Base-by-base conservation (phyloP, 2,888 invertebrate species). In the Calephelis perditalis region DNA sequence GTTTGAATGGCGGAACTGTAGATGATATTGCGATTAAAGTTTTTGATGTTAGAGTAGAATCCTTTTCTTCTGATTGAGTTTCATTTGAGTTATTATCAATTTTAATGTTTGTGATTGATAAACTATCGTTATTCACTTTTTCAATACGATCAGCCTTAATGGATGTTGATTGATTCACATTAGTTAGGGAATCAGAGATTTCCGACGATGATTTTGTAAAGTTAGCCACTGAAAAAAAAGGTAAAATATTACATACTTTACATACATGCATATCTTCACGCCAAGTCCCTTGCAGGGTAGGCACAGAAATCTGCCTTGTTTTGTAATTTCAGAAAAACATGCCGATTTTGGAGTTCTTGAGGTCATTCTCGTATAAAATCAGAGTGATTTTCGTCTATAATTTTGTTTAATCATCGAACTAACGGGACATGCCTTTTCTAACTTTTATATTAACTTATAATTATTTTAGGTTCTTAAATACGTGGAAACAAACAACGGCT, bases 171-270 rank as follows among this genome's bases (percentile, higher is more conserved):
- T 36, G 11, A n/a, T 54, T 54, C 35, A 36, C 26, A 36, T 54
- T 54, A 11, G 36, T 54, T 36, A 54, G 11, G 6, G 52, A 35
- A 35, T 11, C 5, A 35, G n/a, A 11, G 11, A 35, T 36, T 7
- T 12, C 26, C 49, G 36, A 10, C 3, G 52, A 6, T 10, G 52
- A 6, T 11, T 35, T 11, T 10, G 52, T 52, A 26, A 7, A 3
- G 7, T 52, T 58, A 57, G 76, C 79, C 44, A 70, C 86, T 86
- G 76, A 46, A 80, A 81, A 59, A n/a, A 57, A 12, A 59, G 58
- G 35, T 52, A 54, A 59, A 61, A 47, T 3, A 3, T 40, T 40
- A 26, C 26, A 26, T 26, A 26, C 26, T 26, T 26, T 26, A 26
- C 26, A 26, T 26, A 26, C 26, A 26, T 26, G 26, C 26, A 26